Conservation (phyloP, 2,888 invertebrate species). For the Venustoraphidia nigricollis region DNA sequence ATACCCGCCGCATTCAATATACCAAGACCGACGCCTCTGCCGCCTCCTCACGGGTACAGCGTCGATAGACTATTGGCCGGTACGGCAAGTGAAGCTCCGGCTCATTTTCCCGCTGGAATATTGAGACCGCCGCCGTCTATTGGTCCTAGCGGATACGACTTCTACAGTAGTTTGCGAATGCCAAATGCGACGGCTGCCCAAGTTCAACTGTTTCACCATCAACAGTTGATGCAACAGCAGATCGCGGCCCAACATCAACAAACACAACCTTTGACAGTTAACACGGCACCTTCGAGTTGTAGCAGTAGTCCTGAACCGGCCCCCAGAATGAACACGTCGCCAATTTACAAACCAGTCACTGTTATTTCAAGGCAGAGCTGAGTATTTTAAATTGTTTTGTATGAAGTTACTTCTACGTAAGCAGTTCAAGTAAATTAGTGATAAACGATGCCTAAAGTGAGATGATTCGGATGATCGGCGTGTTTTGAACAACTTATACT, state of each 20-base stretch:
- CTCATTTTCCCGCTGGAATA: conserved; percentile 22
- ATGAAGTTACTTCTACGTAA: neutral
- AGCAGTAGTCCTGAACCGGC: conserved; percentile 28
- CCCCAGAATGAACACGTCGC: conserved; percentile 16
- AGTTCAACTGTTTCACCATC: conserved; percentile 31
- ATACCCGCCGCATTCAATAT: conserved; percentile 19
- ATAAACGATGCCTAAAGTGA: neutral
- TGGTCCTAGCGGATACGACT: conserved; percentile 28
- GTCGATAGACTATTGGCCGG: conserved; percentile 23
- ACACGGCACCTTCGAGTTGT: conserved; percentile 28
- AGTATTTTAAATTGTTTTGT: conserved; percentile 7
- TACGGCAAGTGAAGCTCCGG: conserved; percentile 24
- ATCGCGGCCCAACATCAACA: conserved; percentile 19
- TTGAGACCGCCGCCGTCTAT: conserved; percentile 24
- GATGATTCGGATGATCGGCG: neutral
- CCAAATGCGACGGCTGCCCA: conserved; percentile 17
- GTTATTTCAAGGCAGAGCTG: conserved; percentile 23
- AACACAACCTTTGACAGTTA: conserved; percentile 24
- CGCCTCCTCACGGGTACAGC: conserved; percentile 28
- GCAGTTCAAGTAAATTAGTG: neutral
- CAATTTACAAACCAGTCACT: conserved; percentile 25
- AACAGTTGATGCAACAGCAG: conserved; percentile 23
- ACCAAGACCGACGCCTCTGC: conserved; percentile 36
- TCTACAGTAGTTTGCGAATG: conserved; percentile 30
- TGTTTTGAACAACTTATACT: too few species aligned